Conservation (phyloP, 2,113 vertebrate species). For the Myotis brandtii region DNA sequence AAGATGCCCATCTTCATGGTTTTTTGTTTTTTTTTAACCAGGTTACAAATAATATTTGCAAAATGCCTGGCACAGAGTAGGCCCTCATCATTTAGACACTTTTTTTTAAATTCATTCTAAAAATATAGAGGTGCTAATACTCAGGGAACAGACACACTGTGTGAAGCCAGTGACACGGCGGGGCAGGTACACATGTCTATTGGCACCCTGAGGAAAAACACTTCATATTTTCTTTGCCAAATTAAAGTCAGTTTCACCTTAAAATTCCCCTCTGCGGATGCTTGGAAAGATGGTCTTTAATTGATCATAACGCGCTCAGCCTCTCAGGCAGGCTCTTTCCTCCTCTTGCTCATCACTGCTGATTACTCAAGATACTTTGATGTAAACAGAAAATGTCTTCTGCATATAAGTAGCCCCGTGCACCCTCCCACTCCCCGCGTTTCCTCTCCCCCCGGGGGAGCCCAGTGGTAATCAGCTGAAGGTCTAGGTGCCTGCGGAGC, state of each 20-base stretch:
- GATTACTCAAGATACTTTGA: slow-evolving; percentile 77
- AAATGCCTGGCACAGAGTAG: background rate
- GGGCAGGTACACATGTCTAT: background rate
- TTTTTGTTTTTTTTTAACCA: background rate
- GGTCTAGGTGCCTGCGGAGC: background rate
- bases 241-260: slow-evolving; percentile 69
- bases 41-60: slow-evolving; percentile 1
- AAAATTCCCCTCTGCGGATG: slow-evolving; percentile 51
- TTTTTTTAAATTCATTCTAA: background rate
- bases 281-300: slow-evolving; percentile 68
- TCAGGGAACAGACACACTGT: background rate
- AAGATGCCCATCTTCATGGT: too few species aligned
- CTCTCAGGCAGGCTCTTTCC: slow-evolving; percentile 60
- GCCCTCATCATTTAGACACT: background rate
- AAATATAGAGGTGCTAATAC: background rate
- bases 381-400: slow-evolving; percentile 70
- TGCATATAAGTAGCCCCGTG: slow-evolving; percentile 64
- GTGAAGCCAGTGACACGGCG: background rate
- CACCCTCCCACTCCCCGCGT: background rate
- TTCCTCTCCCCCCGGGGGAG: background rate
- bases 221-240: background rate
- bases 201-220: background rate
- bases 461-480: background rate
- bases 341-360: slow-evolving; percentile 76
- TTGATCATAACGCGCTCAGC: slow-evolving; percentile 69